Base-by-base conservation (phyloP, 2,797 vertebrate species). In the Notolabrus celidotus region DNA sequence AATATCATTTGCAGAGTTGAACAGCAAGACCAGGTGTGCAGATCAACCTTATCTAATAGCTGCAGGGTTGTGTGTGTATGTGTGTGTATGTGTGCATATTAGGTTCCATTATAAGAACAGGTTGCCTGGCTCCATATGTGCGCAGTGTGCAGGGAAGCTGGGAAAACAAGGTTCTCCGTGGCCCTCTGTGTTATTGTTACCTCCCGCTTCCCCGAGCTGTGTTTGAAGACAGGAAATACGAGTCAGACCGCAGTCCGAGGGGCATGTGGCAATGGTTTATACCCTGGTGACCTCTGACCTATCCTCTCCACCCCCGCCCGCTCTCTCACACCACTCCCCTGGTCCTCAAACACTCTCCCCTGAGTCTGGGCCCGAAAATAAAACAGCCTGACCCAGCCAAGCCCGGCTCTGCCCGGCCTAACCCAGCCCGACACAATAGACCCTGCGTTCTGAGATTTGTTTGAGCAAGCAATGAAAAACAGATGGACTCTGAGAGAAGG, bases 141-240 rank as follows among this genome's bases (percentile, higher is more conserved):
- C 83, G 36, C 84, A 88, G 89, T 84, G 86, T 91, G 90, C 79
- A 41, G 88, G 86, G 88, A 91, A 91, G 86, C 92, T 93, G 91
- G 91, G 92, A 93, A 95, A 95, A 94, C 93, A 95, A 92, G 91
- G 84, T 83, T 94, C 93, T 93, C 91, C 87, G 69, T 88, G 88
- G 88, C 91, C 87, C 75, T 87, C 86, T 52, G 71, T 94, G 90
- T 95, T 94, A 92, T 95, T 94, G 87, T 93, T 94, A 91, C 93
- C 93, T 93, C 93, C 92, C 74, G 86, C 93, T 87, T 93, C 79
- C 80, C 76, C 43, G 60, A 76, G 87, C 77, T 56, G 85, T 88
- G 94, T 95, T 96, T 96, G 94, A 93, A 93, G 93, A 92, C 93
- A 96, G 95, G 95, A 97, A 97, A 96, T 96, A 95, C 90, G 95